These are phyloP conservation scores for Channa argus DNA, from an alignment of 2,113 vertebrate species.

Conservation along the genomic window DNA sequence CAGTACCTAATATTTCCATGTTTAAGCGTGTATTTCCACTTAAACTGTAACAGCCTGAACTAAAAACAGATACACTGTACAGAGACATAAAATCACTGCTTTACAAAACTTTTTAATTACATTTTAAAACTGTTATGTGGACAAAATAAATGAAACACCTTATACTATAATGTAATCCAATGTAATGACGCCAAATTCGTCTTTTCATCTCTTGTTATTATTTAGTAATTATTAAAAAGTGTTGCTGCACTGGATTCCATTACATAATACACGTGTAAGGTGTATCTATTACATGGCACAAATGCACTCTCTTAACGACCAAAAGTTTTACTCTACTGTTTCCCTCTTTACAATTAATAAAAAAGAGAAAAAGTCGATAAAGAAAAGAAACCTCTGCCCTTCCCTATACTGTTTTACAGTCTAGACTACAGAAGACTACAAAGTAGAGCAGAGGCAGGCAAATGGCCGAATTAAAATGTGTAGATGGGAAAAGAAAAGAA, in stretches of 20 bases:
- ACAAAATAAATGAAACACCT: constrained; percentile 20
- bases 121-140: neutral
- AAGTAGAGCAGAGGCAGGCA: neutral
- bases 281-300: no score
- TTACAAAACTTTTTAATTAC: neutral
- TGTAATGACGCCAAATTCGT: neutral
- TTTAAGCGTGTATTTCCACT: neutral
- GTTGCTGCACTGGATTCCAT: neutral
- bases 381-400: no score
- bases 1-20: constrained; percentile 11
- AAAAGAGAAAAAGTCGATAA: neutral
- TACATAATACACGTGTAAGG: neutral
- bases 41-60: neutral
- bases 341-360: neutral
- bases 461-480: neutral
- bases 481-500: neutral
- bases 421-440: no score
- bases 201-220: no score
- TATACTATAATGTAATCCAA: neutral
- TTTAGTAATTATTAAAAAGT: no score
- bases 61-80: neutral
- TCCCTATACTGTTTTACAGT: no score
- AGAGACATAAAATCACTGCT: neutral
- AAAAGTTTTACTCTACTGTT: neutral
- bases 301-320: neutral